Percentiles rank a stretch among this genome's conserved stretches.
Evolutionary conservation across 2,888 invertebrate species (phyloP).

Genomic region (Pedicia rivosa): DNA sequence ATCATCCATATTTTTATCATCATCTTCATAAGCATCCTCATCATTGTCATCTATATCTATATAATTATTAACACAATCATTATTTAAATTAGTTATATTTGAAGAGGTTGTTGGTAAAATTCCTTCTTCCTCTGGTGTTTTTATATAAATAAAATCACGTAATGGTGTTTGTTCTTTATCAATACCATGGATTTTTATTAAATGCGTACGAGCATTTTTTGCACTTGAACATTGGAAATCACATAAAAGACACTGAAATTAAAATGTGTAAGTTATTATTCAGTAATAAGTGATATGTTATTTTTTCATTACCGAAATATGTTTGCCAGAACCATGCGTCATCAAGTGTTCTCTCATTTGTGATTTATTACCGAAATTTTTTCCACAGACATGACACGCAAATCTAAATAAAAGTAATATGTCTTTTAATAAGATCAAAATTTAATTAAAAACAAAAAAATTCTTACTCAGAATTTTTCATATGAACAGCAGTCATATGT

Average conservation of each 20-base stretch:
- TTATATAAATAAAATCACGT: not conserved
- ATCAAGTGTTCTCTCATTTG: not conserved
- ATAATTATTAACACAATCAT: not conserved
- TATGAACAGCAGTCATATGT: not conserved
- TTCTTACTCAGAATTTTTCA: not conserved
- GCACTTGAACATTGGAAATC: not conserved
- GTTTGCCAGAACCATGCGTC: not conserved
- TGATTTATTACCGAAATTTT: not conserved
- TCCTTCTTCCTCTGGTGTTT: not conserved
- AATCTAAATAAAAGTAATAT: not conserved
- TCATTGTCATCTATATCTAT: not conserved
- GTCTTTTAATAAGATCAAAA: not conserved
- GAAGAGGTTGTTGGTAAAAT: not conserved
- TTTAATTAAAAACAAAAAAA: not conserved
- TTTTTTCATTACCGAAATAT: not conserved
- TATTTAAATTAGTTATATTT: not conserved
- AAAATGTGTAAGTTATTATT: not conserved
- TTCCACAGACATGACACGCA: not conserved
- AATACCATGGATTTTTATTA: not conserved
- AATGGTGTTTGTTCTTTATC: not conserved
- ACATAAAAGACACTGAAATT: not conserved
- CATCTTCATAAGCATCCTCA: not conserved
- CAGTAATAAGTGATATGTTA: not conserved
- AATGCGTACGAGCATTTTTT: not conserved
- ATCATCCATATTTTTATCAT: not conserved